Evolutionary conservation across 2,888 invertebrate species (phyloP), one percentile per base, ranked within the genome.

Genomic region (Mesorhabditis spiculigera): DNA sequence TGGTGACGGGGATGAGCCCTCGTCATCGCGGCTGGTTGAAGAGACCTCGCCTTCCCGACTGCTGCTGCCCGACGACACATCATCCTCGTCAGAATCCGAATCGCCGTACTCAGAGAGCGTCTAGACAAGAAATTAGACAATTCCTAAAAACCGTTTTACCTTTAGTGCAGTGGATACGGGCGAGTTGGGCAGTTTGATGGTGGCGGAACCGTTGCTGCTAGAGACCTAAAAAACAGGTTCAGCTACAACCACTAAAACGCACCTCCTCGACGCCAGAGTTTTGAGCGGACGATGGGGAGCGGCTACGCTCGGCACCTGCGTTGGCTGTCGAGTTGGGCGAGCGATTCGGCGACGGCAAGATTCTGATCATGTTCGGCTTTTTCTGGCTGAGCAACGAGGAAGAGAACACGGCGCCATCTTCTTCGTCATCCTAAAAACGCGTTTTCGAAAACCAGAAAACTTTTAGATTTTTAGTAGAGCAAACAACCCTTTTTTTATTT

Each of bases 101-200:
- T 78, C 78, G 61, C 76, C 80, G 69, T 80, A 80, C 66, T 80
- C 80, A 5, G 78, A 78, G 16, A 79, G 73, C 1, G 74, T 74
- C 77, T 76, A 71, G 63, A 78, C 71, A 28, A 28, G 28, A 28
- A 28, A 28, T 28, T 28, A 28, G 28, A 28, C 1, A 28, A 28
- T 28, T 28, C 28, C 28, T 28, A 28, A 28, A 28, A 28, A 28
- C 28, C 28, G 28, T 28, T 28, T 28, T 28, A 28, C 28, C 28
- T 28, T 28, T 28, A 28, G 28, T 28, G 28, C 28, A 28, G 28
- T 28, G 28, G 28, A 78, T 3, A 76, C 75, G 5, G 77, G 67
- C 8, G 70, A 67, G 16, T 76, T 75, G 43, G 28, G 28, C 28
- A 67, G 66, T 65, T 70, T 70, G 65, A 66, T 70, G 41, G 45